These are phyloP conservation scores for Apostichopus californicus DNA, from an alignment of 35 echinoderm and acorn worm species.

Conservation along the genomic window DNA sequence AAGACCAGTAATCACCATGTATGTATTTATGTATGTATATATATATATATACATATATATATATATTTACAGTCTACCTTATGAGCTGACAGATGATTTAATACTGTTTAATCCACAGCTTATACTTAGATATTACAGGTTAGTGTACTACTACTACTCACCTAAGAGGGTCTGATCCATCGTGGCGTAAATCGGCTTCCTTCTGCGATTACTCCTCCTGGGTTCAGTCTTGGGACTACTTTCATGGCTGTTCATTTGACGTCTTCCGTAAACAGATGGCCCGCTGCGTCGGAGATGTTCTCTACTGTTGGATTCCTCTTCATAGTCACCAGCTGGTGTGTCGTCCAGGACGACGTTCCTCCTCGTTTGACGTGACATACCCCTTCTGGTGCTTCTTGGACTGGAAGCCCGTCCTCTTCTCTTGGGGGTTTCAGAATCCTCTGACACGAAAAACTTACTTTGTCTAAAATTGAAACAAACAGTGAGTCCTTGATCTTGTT, in stretches of 20 bases:
- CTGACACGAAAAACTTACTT: neutral
- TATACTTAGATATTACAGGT: too few species aligned
- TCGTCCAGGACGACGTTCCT: neutral
- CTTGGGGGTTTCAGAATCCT: neutral
- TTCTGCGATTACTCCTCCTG: slow-evolving; percentile 57
- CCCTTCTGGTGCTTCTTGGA: neutral
- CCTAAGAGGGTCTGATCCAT: slow-evolving; percentile 79
- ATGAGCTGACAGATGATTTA: too few species aligned
- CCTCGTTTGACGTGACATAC: neutral
- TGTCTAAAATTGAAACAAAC: neutral
- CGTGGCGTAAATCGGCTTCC: slow-evolving; percentile 72
- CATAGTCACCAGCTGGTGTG: neutral
- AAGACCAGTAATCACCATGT: too few species aligned
- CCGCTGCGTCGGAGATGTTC: neutral
- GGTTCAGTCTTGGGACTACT: slow-evolving; percentile 8
- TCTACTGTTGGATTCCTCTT: slow-evolving; percentile 9
- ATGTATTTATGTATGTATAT: too few species aligned
- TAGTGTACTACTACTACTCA: neutral
- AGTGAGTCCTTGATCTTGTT: too few species aligned
- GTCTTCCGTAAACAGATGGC: neutral
- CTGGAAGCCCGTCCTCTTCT: neutral
- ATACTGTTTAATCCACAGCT: too few species aligned
- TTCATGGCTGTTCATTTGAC: slow-evolving; percentile 30
- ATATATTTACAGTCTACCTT: too few species aligned
- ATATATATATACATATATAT: too few species aligned